Conservation (phyloP, 2,888 invertebrate species). For the Metopia argyrocephala region DNA sequence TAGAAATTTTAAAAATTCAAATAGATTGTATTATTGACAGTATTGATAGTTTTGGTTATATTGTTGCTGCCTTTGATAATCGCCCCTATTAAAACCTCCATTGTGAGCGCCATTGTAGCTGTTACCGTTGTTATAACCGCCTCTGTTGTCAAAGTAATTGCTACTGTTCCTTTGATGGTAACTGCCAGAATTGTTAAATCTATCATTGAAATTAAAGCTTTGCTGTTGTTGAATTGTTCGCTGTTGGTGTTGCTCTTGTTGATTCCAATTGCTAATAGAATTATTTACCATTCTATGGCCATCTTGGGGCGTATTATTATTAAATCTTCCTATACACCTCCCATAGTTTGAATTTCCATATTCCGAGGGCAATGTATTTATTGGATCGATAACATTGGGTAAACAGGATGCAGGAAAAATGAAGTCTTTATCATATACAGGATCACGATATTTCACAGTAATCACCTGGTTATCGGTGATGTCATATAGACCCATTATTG, state of each 20-base stretch:
- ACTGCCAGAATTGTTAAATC: slow-evolving; percentile 7
- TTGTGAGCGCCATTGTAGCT: not conserved
- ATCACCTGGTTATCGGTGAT: slow-evolving; percentile 81
- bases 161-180: slow-evolving; percentile 18
- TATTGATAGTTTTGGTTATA: slow-evolving; percentile 26
- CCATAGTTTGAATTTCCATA: slow-evolving; percentile 86
- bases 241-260: slow-evolving; percentile 31
- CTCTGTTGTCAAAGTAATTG: slow-evolving; percentile 18
- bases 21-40: no score
- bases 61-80: slow-evolving; percentile 31
- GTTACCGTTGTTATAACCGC: not conserved
- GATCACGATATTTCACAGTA: slow-evolving; percentile 89
- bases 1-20: slow-evolving; percentile 30
- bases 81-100: no score
- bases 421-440: slow-evolving; percentile 85
- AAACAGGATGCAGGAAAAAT: slow-evolving; percentile 88
- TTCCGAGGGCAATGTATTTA: slow-evolving; percentile 87
- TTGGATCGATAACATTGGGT: slow-evolving; percentile 85
- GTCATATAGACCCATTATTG: slow-evolving; percentile 84
- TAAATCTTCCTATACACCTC: slow-evolving; percentile 88
- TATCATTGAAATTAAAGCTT: slow-evolving; percentile 37
- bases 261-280: slow-evolving; percentile 74
- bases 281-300: slow-evolving; percentile 88
- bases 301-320: slow-evolving; percentile 81
- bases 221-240: slow-evolving; percentile 54